Conservation (phyloP, 1,140 invertebrate genomes). For the Psix sp. region DNA sequence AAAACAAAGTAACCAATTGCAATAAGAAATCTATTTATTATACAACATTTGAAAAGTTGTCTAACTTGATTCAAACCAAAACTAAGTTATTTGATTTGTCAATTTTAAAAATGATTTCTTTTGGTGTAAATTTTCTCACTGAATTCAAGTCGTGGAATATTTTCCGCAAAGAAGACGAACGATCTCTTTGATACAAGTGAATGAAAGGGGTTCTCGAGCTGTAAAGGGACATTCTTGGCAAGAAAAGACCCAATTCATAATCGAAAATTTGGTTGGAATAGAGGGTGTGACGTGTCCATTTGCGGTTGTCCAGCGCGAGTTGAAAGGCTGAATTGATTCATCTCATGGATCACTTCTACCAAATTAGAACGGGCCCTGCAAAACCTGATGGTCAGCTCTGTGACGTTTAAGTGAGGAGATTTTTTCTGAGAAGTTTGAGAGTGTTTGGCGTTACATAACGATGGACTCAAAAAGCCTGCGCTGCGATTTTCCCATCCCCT, state of each 20-base stretch:
- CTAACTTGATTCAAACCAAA: too few species aligned
- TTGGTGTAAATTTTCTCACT: slow-evolving; percentile 24
- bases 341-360: slow-evolving; percentile 30
- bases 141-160: neutral
- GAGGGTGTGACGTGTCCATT: slow-evolving; percentile 76
- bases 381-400: slow-evolving; percentile 20
- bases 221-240: slow-evolving; percentile 67
- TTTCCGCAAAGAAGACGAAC: slow-evolving; percentile 21
- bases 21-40: too few species aligned
- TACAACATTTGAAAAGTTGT: too few species aligned
- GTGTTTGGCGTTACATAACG: slow-evolving; percentile 4
- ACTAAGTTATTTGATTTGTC: too few species aligned
- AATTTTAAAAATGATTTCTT: too few species aligned
- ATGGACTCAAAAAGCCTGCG: neutral
- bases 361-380: too few species aligned
- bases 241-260: slow-evolving; percentile 61
- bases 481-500: neutral
- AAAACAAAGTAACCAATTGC: too few species aligned
- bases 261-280: slow-evolving; percentile 69
- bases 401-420: too few species aligned
- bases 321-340: slow-evolving; percentile 35
- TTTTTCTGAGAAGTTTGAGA: neutral
- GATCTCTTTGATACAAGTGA: slow-evolving; percentile 67
- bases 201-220: slow-evolving; percentile 65
- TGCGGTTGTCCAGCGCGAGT: slow-evolving; percentile 73